Base-by-base conservation (phyloP, 2,113 vertebrate genomes). In the Ptilonorhynchus violaceus region DNA sequence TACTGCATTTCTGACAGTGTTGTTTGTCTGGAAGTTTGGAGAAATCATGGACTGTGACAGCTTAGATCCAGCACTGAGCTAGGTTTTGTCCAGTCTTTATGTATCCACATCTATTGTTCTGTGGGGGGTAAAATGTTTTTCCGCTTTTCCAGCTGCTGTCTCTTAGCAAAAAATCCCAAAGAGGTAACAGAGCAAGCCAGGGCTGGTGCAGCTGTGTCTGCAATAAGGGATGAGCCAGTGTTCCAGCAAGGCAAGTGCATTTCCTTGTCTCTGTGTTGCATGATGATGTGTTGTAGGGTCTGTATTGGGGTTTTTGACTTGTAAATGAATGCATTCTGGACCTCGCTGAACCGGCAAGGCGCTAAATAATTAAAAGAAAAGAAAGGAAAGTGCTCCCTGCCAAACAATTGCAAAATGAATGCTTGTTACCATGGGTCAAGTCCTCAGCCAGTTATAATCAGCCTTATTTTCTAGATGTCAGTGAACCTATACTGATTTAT, bases 11-110 rank as follows among this genome's bases (percentile, higher is more conserved):
- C 81, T 70, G 55, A 24, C 3, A 6, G 10, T 11, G 30, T 6
- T 72, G 27, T 5, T 47, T 68, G 6, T 30, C 15, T 21, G 19
- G 23, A 76, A 76, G 2, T 42, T 35, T 55, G 8, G 21, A n/a
- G 18, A 76, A 88, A 69, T 42, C 1, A 0, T 52, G 52, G 20
- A 5, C 15, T 68, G 3, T 75, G 52, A 5, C 20, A 39, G 0
- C 17, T 62, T 55, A 55, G 19, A 55, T 41, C 21, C 28, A 68
- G 7, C 35, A 30, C 18, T 22, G 35, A 79, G 15, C 9, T 30
- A 8, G 39, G 31, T 16, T 85, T 39, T 73, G 1, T 24, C 7
- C n/a, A 39, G 19, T 62, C 14, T 66, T 52, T 69, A 13, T 4
- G 2, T 13, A 47, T 59, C 18, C 8, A 27, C 1, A 3, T 41